Evolutionary conservation across 2,113 vertebrate species (phyloP), one percentile per base, ranked within the genome.

Genomic region (Lagopus muta): DNA sequence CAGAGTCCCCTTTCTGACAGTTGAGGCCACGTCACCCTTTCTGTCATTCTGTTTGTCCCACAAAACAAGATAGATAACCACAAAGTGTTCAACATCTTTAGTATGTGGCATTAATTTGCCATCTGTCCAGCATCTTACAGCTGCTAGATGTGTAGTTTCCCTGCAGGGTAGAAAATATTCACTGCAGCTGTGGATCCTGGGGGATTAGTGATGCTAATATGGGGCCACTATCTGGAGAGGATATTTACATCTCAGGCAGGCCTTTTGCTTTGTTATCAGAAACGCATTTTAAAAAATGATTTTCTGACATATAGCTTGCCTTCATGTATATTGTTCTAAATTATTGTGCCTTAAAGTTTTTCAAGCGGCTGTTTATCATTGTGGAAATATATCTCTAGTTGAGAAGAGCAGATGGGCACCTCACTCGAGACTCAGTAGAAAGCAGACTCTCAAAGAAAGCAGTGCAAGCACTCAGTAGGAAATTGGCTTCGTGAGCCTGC

Each of bases 331-430:
- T 64, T 84, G 24, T 87, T 90, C 40, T 84, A 52, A 72, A 48
- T 82, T 87, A 52, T 4, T 48, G 28, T 61, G 47, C 61, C 40
- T 85, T 34, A 15, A 2, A 85, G 32, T 21, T 88, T 89, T 91
- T 74, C 34, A 74, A 86, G 76, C 34, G 80, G 79, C 72, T 80
- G 25, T 93, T 91, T 85, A 48, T 94, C 64, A 71, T 47, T 76
- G 65, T 52, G 40, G 52, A 80, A 94, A 61, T 87, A 3, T 22
- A 71, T 77, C 42, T 93, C 72, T 42, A 83, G 50, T 57, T 75
- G 81, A 87, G 87, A 94, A 81, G 67, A 93, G 45, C 96, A 96
- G 92, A 82, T 92, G 92, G 91, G 64, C 34, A 80, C 38, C 82
- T 92, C 86, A 28, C 60, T 91, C 89, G 42, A 89, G 25, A 57